Base-by-base conservation (phyloP, 2,888 invertebrate genomes). In the Podabrus alpinus region DNA sequence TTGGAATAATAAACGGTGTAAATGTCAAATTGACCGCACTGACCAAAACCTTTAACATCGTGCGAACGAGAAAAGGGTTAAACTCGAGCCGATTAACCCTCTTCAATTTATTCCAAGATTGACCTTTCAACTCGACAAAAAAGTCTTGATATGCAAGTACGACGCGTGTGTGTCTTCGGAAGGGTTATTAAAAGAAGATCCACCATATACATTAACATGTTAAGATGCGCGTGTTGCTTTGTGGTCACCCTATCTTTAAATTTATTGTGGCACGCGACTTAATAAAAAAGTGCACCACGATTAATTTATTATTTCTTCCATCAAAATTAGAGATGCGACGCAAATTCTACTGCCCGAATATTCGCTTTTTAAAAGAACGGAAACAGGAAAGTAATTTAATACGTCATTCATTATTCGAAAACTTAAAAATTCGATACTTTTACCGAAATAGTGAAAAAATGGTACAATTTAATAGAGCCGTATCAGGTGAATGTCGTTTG, bases 181-280 rank as follows among this genome's bases (percentile, higher is more conserved):
- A 74, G 80, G 83, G 82, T 82, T 81, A 84, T 86, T 84, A 85
- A 84, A 82, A 80, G 82, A 85, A 85, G 86, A 81, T 79, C 71
- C 79, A 73, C 76, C 78, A 68, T 64, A 19, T 64, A 19, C 75
- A 77, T 80, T 78, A 80, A 74, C 77, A 78, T 78, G 76, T 74
- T 71, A 77, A 77, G 74, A 76, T 70, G 73, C 81, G 77, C 77
- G 79, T 80, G 79, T 78, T 74, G 67, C 76, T 73, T 77, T 77
- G 75, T 74, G 76, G 73, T 76, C 73, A 75, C 77, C 79, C 79
- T 71, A 72, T 75, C 72, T 73, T 79, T 76, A 77, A 78, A 72
- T 78, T 79, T 78, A 73, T 76, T 75, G 71, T 73, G 73, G 77
- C 81, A 80, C 81, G 78, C 78, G 81, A 79, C 77, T 17, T 60